These are phyloP conservation scores for Seriola quinqueradiata DNA, from an alignment of 2,113 vertebrate genomes.

Conservation along the genomic window DNA sequence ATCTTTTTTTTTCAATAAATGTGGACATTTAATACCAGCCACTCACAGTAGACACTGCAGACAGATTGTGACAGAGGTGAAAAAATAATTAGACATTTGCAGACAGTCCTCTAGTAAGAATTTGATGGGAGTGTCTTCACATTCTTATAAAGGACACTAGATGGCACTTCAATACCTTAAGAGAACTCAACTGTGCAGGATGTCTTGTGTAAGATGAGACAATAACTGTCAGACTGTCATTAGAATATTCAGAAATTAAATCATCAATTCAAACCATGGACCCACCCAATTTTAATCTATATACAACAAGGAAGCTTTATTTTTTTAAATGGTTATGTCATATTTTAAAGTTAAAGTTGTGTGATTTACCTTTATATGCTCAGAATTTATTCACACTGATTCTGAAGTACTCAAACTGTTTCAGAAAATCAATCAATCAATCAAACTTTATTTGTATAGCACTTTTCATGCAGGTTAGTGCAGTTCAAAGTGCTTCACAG, in stretches of 20 bases:
- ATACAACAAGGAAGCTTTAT: neutral
- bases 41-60: neutral
- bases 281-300: neutral
- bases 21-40: neutral
- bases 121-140: neutral
- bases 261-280: neutral
- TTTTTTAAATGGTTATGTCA: neutral
- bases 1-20: neutral
- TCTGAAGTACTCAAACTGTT: neutral
- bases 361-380: neutral
- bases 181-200: neutral
- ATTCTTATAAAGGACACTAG: conserved; percentile 55
- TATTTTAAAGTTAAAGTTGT: neutral
- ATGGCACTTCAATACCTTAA: conserved; percentile 55
- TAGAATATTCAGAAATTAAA: neutral
- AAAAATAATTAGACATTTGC: neutral
- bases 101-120: neutral
- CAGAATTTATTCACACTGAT: neutral
- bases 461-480: too few species aligned
- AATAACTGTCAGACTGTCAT: neutral
- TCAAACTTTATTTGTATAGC: too few species aligned
- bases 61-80: too few species aligned
- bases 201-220: neutral
- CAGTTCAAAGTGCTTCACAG: too few species aligned
- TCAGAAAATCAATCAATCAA: neutral